A percentile compares a stretch with the other conserved stretches of the same genome.
Conservation (phyloP, 2,888 invertebrate genomes). For the Actias luna region DNA sequence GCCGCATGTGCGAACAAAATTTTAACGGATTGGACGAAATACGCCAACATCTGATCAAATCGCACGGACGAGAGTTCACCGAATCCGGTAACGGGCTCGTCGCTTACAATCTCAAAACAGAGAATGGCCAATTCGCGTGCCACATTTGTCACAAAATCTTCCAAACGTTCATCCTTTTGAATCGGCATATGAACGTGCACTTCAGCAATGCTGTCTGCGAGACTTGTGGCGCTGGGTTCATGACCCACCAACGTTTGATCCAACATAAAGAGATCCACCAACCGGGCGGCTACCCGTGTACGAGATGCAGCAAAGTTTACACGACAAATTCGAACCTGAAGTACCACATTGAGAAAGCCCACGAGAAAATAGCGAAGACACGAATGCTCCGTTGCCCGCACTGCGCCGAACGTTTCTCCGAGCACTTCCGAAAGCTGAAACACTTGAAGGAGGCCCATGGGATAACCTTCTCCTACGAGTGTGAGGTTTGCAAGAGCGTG, state of each 20-base stretch:
- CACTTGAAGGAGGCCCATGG: conserved; percentile 63
- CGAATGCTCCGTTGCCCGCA: conserved; percentile 58
- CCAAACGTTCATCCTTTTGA: conserved; percentile 62
- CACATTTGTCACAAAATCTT: conserved; percentile 58
- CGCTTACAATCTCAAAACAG: conserved; percentile 51
- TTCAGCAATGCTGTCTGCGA: conserved; percentile 67
- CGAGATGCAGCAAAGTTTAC: conserved; percentile 69
- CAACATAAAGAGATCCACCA: conserved; percentile 64
- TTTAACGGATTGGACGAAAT: conserved; percentile 46
- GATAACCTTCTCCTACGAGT: conserved; percentile 58
- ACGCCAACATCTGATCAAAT: conserved; percentile 46
- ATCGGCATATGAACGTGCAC: conserved; percentile 68
- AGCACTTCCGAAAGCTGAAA: conserved; percentile 63
- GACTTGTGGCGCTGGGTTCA: conserved; percentile 61
- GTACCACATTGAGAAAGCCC: conserved; percentile 58
- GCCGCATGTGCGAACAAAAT: conserved; percentile 46
- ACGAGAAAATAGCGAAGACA: conserved; percentile 55
- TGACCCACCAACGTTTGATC: conserved; percentile 58
- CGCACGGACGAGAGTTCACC: conserved; percentile 50
- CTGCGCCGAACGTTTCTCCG: conserved; percentile 58
- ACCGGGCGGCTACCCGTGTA: conserved; percentile 63
- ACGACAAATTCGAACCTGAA: conserved; percentile 66
- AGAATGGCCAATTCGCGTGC: conserved; percentile 54
- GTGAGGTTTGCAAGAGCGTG: conserved; percentile 54
- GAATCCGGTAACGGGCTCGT: conserved; percentile 58